Percentiles rank a stretch among this genome's conserved stretches.
Evolutionary conservation across 2,888 invertebrate genomes (phyloP).

Genomic region (Hyposoter dolosus): DNA sequence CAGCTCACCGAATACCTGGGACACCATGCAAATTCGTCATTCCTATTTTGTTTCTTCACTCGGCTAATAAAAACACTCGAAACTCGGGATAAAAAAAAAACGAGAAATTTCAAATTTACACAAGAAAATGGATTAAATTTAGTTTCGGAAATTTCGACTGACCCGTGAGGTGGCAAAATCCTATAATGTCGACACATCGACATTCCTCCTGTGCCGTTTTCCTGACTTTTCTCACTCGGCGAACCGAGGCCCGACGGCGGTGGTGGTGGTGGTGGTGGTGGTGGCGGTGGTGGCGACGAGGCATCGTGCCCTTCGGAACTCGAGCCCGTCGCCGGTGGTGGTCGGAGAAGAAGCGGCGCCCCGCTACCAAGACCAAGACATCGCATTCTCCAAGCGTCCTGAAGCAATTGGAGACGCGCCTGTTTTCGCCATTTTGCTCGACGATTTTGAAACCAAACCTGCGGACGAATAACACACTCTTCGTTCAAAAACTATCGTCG

Average conservation of each 20-base stretch:
- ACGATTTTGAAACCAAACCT: constrained; percentile 97
- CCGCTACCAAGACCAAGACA: constrained; percentile 88
- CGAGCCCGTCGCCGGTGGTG: constrained; percentile 77
- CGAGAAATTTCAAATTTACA: not conserved
- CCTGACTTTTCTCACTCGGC: constrained; percentile 70
- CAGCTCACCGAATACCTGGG: constrained; percentile 78
- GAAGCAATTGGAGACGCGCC: constrained; percentile 93
- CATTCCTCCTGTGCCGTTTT: constrained; percentile 70
- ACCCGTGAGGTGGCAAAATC: constrained; percentile 80
- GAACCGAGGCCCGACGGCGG: constrained; percentile 70
- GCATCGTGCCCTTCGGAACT: constrained; percentile 77
- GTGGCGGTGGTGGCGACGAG: constrained; percentile 71
- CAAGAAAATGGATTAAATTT: not conserved
- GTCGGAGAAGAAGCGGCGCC: constrained; percentile 82
- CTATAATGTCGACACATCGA: constrained; percentile 80
- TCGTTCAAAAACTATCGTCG: not conserved
- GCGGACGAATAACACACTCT: constrained; percentile 42
- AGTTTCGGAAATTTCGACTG: constrained; percentile 45
- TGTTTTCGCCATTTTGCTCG: constrained; percentile 97
- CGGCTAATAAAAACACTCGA: not conserved
- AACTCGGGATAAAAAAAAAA: not conserved
- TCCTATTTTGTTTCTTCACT: not conserved
- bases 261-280: constrained; percentile 65
- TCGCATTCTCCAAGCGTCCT: constrained; percentile 96
- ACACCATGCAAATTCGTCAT: not conserved